Conservation (phyloP, 2,888 invertebrate species). For the Plagodis dolabraria region DNA sequence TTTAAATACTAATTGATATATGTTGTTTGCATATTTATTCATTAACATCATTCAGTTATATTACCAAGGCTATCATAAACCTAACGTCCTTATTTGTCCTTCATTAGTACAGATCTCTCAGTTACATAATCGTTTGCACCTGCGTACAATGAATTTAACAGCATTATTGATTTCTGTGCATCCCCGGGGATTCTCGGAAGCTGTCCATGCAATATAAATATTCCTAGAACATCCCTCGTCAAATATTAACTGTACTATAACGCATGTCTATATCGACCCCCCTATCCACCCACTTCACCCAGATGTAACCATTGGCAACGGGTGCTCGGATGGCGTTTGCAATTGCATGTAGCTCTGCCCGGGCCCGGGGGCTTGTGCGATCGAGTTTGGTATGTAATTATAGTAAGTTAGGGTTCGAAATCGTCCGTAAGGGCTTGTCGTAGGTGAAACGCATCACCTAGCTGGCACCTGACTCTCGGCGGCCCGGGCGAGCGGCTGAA, state of each 20-base stretch:
- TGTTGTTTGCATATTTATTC: too few relatives aligned
- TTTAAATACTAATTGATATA: too few relatives aligned
- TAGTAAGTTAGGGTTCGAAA: constrained; percentile 40
- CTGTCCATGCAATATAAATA: constrained; percentile 57
- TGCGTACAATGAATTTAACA: constrained; percentile 42
- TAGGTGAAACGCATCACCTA: constrained; percentile 59
- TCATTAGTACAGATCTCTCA: not conserved
- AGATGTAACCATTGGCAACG: constrained; percentile 64
- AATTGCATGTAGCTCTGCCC: constrained; percentile 47
- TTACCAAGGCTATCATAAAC: too few relatives aligned
- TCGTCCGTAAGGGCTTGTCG: constrained; percentile 36
- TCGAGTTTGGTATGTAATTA: constrained; percentile 29
- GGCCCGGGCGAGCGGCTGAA: constrained; percentile 43
- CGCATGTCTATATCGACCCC: constrained; percentile 47
- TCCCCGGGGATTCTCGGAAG: constrained; percentile 49
- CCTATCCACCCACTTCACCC: constrained; percentile 46
- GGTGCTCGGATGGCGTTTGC: constrained; percentile 49
- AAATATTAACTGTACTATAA: constrained; percentile 64
- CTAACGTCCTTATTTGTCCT: too few relatives aligned
- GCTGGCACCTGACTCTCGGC: constrained; percentile 56
- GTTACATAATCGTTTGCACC: constrained; percentile 34
- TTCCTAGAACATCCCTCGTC: constrained; percentile 58
- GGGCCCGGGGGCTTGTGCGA: constrained; percentile 31
- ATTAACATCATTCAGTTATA: too few relatives aligned
- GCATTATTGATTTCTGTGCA: constrained; percentile 52